Conservation (phyloP, 2,888 invertebrate genomes). For the Ormyrus nitidulus region DNA sequence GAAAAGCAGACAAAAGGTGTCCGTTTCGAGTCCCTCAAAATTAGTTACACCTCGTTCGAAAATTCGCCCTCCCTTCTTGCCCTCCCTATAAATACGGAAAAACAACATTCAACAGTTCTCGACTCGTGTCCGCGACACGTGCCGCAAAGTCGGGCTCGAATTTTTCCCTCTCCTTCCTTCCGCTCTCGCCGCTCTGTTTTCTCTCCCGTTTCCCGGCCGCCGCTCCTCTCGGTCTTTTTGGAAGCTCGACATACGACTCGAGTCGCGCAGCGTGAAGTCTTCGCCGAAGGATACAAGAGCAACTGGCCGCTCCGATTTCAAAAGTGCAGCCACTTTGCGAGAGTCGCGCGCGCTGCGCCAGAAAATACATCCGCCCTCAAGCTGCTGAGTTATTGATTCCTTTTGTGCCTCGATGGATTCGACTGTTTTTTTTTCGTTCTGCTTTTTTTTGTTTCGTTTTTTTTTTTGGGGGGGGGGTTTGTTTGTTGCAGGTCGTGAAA, state of each 20-base stretch:
- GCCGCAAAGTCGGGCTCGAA: neutral
- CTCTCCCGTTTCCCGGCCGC: neutral
- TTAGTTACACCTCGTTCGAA: neutral
- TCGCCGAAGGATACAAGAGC: conserved; percentile 16
- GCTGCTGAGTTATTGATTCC: conserved; percentile 10
- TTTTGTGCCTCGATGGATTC: conserved; percentile 2
- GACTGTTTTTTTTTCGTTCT: neutral
- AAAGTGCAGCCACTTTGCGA: conserved; percentile 17
- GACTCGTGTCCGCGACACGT: neutral
- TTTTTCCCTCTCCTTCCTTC: neutral
- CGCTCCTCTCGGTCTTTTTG: neutral
- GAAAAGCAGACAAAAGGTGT: too few species aligned
- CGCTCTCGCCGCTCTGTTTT: neutral
- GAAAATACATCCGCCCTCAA: conserved; percentile 9
- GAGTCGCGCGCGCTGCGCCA: neutral
- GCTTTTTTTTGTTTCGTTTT: neutral
- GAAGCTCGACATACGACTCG: neutral
- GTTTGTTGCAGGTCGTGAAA: too few species aligned
- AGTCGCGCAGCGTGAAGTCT: conserved; percentile 16
- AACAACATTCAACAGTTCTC: neutral
- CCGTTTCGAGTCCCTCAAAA: neutral
- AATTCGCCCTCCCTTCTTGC: neutral
- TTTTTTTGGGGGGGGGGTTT: too few species aligned
- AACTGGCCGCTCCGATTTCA: conserved; percentile 22
- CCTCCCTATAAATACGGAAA: conserved; percentile 8